Conservation (phyloP, 2,113 vertebrate species). For the Gnathonemus echidnorhynchus region DNA sequence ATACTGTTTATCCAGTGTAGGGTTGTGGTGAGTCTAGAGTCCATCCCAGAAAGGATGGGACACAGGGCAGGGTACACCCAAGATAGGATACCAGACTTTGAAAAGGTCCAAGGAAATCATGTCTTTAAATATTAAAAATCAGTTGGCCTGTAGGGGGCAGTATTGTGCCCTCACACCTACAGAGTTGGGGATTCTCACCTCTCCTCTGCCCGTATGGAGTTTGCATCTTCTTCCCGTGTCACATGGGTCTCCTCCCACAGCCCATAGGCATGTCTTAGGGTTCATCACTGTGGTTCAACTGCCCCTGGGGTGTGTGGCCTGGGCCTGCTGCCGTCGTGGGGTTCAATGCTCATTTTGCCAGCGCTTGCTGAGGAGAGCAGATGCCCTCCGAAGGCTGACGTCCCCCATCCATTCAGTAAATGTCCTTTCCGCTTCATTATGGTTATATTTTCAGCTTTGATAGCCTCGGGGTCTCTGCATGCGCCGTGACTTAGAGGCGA, state of each 20-base stretch:
- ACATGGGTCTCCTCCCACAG: background rate
- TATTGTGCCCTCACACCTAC: background rate
- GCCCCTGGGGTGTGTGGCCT: background rate
- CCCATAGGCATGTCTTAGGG: background rate
- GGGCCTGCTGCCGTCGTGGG: background rate
- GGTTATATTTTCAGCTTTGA: background rate
- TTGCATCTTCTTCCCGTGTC: background rate
- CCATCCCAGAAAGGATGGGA: background rate
- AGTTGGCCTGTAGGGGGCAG: background rate
- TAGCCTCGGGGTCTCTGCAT: background rate
- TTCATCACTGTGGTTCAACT: background rate
- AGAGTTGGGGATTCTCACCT: background rate
- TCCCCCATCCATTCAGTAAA: background rate
- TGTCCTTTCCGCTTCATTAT: background rate
- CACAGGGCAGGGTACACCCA: background rate
- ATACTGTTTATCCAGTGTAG: background rate
- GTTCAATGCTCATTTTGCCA: background rate
- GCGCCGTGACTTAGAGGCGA: background rate
- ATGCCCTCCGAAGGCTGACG: background rate
- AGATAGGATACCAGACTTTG: background rate
- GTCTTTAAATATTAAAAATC: background rate
- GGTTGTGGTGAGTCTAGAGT: background rate
- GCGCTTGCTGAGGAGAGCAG: background rate
- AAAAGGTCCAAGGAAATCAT: background rate
- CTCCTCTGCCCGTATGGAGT: background rate